phyloP scores from a whole-genome alignment of 2,113 vertebrate genomes.

The Thunnus maccoyii region DNA sequence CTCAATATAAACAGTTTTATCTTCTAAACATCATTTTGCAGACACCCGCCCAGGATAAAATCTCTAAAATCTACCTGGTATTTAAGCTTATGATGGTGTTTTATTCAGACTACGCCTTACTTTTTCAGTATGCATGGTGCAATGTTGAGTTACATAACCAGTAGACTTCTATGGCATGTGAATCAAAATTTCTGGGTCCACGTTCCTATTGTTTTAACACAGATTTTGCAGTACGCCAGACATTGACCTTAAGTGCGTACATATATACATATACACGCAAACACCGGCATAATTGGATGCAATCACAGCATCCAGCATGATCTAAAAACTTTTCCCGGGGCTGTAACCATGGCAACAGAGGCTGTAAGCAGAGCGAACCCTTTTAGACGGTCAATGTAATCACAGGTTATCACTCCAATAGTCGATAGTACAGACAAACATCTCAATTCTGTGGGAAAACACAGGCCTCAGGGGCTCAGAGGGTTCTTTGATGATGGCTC shows the following conservation, averaged over 20 bases:
- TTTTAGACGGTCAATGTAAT: constrained; percentile 57
- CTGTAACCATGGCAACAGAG: constrained; percentile 75
- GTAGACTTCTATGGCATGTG: constrained; percentile 8
- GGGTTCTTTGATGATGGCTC: neutral
- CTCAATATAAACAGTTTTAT: neutral
- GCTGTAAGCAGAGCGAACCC: constrained; percentile 9
- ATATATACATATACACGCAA: neutral
- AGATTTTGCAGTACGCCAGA: neutral
- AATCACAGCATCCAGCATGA: constrained; percentile 12
- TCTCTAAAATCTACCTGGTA: neutral
- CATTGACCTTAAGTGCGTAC: too few relatives aligned
- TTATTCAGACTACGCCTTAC: constrained; percentile 14
- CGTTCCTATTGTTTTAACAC: neutral
- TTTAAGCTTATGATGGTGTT: neutral
- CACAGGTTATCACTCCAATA: constrained; percentile 33
- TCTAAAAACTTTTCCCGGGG: constrained; percentile 46
- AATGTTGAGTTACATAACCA: constrained; percentile 51
- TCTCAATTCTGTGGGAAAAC: constrained; percentile 29
- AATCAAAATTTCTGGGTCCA: neutral
- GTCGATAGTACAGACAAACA: constrained; percentile 28
- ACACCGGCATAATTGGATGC: neutral
- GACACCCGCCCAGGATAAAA: constrained; percentile 5
- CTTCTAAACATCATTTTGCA: neutral
- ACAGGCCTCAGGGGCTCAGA: neutral
- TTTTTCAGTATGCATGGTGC: constrained; percentile 38